Evolutionary conservation across 35 echinoderm and acorn worm genomes (phyloP).

Genomic region (Anneissia japonica): DNA sequence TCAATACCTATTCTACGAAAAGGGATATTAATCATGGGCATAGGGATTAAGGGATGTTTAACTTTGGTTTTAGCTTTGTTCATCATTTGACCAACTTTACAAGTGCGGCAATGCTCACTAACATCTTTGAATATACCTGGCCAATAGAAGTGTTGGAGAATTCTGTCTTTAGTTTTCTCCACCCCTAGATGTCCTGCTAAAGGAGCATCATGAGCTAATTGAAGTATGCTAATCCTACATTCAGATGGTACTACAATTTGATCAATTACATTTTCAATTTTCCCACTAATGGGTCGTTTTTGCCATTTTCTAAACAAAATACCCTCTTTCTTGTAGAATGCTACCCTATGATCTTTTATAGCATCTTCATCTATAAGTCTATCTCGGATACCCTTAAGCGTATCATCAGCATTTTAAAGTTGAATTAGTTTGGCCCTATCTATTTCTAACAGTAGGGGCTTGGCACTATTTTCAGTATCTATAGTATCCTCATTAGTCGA

Average conservation of each 20-base stretch:
- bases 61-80: background rate
- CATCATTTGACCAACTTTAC: constrained; percentile 17
- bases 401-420: no score
- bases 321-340: background rate
- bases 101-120: constrained; percentile 1
- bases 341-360: background rate
- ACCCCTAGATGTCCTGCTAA: constrained; percentile 15
- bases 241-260: constrained; percentile 13
- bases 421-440: no score
- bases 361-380: background rate
- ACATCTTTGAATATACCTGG: constrained; percentile 13
- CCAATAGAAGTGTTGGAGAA: constrained; percentile 24
- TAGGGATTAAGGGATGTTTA: constrained; percentile 8
- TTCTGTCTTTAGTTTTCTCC: constrained; percentile 10
- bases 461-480: no score
- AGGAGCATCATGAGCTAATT: constrained; percentile 14
- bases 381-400: background rate
- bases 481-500: no score
- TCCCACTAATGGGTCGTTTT: background rate
- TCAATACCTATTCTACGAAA: constrained; percentile 24
- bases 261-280: background rate
- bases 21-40: constrained; percentile 14
- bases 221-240: background rate
- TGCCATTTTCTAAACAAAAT: background rate
- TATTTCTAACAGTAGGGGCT: no score